Conservation (phyloP, 2,113 vertebrate genomes). For the Mungos mungo region DNA sequence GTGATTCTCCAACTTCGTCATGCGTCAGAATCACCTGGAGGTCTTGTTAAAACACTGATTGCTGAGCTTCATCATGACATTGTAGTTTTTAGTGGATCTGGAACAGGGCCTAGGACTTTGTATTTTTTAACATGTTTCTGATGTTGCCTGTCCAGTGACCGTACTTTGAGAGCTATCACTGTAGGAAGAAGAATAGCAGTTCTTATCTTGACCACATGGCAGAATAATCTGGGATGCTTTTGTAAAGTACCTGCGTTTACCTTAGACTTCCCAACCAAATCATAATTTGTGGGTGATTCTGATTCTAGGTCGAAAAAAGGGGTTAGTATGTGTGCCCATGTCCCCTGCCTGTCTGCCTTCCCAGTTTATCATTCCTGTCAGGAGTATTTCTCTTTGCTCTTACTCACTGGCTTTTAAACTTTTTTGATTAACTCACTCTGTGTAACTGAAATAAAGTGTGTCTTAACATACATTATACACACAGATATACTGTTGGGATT, state of each 20-base stretch:
- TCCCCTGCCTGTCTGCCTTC: background rate
- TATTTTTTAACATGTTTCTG: background rate
- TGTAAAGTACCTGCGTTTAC: background rate
- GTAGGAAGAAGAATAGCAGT: background rate
- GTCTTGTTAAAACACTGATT: background rate
- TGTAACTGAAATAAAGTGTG: background rate
- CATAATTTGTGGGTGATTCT: background rate
- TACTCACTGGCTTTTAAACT: conserved; percentile 16
- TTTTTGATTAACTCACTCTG: background rate
- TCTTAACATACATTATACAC: background rate
- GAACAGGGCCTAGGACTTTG: background rate
- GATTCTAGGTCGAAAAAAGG: background rate
- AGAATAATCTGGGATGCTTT: background rate
- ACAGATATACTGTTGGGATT: background rate
- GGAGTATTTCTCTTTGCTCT: background rate
- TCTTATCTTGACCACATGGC: background rate
- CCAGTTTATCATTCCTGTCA: background rate
- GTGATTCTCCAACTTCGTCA: background rate
- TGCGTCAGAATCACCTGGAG: background rate
- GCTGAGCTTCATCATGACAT: background rate
- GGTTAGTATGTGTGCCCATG: background rate
- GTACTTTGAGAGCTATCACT: background rate
- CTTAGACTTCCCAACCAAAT: background rate
- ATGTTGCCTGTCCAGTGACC: background rate
- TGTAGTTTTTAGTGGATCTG: background rate